Percentiles rank a stretch among this genome's conserved stretches.
Evolutionary conservation across 2,797 vertebrate genomes (phyloP).

Genomic region (Cyprinella venusta): DNA sequence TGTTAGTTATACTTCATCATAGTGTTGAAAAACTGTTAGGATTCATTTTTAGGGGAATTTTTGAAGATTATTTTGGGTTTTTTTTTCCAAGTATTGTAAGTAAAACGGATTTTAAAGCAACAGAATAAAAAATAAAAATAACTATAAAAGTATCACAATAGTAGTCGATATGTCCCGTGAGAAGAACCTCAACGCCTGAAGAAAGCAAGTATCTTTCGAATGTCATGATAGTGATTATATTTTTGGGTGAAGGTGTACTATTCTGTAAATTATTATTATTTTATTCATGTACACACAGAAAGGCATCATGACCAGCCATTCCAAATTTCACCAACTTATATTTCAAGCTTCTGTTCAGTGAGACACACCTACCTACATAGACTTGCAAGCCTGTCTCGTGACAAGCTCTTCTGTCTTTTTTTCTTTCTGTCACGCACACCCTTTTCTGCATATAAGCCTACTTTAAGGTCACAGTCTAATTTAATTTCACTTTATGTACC

Average conservation of each 20-base stretch:
- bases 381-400: neutral
- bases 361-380: neutral
- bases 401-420: conserved; percentile 5
- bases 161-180: neutral
- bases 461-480: conserved; percentile 62
- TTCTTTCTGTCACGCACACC: conserved; percentile 19
- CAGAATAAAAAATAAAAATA: neutral
- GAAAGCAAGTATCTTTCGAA: neutral
- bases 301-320: neutral
- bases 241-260: neutral
- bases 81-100: neutral
- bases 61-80: neutral
- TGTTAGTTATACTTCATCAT: neutral
- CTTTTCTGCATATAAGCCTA: conserved; percentile 8
- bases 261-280: neutral
- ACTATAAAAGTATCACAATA: neutral
- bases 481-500: conserved; percentile 48
- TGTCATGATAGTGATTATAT: neutral
- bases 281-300: neutral
- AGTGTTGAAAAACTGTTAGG: neutral
- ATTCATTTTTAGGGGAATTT: neutral
- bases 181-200: neutral
- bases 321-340: neutral
- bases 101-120: neutral
- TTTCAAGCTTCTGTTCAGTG: conserved; percentile 18